These are phyloP conservation scores for Myioborus miniatus DNA, from an alignment of 2,797 vertebrate species.

Conservation along the genomic window DNA sequence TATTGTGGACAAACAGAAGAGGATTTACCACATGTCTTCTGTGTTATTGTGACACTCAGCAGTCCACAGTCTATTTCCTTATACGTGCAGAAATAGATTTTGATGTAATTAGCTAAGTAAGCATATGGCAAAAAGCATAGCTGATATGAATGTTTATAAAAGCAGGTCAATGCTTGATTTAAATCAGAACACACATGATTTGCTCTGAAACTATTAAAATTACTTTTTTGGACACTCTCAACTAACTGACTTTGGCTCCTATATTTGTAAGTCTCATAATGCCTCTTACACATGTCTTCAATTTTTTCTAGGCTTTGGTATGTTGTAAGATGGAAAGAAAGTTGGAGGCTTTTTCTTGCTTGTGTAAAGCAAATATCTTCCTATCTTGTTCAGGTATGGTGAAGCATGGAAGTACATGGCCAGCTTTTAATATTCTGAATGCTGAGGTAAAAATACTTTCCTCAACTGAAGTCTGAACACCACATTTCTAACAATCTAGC, in stretches of 20 bases:
- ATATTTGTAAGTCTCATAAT: neutral
- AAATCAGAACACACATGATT: neutral
- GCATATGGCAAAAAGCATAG: neutral
- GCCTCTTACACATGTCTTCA: neutral
- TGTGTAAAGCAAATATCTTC: neutral
- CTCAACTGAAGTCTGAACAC: neutral
- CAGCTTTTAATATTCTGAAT: neutral
- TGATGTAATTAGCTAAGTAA: conserved; percentile 5
- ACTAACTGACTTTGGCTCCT: neutral
- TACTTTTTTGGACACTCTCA: neutral
- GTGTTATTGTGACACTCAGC: neutral
- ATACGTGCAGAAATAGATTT: neutral
- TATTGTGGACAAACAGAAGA: neutral
- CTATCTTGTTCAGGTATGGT: neutral
- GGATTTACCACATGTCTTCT: neutral
- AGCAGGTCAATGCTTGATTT: conserved; percentile 7
- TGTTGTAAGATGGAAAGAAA: neutral
- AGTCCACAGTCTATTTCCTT: neutral
- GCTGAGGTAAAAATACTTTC: neutral
- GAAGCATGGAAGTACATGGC: neutral
- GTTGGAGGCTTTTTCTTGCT: neutral
- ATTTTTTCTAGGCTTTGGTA: neutral
- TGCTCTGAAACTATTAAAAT: neutral
- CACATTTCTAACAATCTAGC: neutral
- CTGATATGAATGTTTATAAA: neutral